These are phyloP conservation scores for Latheticus oryzae DNA, from an alignment of 2,888 invertebrate genomes.

Conservation along the genomic window DNA sequence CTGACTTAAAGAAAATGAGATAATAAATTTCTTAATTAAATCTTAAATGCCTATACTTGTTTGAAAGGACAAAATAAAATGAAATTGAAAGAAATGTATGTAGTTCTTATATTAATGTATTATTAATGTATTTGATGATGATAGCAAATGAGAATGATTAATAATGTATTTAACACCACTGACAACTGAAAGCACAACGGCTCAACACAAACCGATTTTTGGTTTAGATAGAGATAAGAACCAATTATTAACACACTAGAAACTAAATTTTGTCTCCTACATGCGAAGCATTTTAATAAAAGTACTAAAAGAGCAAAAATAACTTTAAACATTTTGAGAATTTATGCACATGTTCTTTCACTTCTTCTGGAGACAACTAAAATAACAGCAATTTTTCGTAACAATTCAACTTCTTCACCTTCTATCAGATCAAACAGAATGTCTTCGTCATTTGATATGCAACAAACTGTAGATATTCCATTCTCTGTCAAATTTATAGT, in stretches of 20 bases:
- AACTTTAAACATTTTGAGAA: slow-evolving; percentile 15
- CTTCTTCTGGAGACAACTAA: too few relatives aligned
- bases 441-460: slow-evolving; percentile 29
- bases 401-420: too few relatives aligned
- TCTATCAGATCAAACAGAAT: slow-evolving; percentile 30
- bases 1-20: slow-evolving; percentile 28
- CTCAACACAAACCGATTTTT: slow-evolving; percentile 20
- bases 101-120: slow-evolving; percentile 15
- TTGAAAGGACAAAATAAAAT: slow-evolving; percentile 32
- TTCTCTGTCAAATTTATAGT: too few relatives aligned
- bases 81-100: slow-evolving; percentile 13
- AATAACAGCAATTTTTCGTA: too few relatives aligned
- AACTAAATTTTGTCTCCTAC: neutral
- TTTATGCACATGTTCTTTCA: slow-evolving; percentile 24
- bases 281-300: slow-evolving; percentile 2
- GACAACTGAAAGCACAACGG: slow-evolving; percentile 11
- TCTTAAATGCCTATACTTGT: slow-evolving; percentile 24
- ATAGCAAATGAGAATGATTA: slow-evolving; percentile 20
- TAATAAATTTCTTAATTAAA: slow-evolving; percentile 27
- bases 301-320: slow-evolving; percentile 6
- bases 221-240: slow-evolving; percentile 21
- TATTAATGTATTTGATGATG: slow-evolving; percentile 26
- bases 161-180: slow-evolving; percentile 12
- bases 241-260: slow-evolving; percentile 4
- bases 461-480: slow-evolving; percentile 30